Base-by-base conservation (phyloP, 1,140 invertebrate genomes). In the Laupala kohalensis region DNA sequence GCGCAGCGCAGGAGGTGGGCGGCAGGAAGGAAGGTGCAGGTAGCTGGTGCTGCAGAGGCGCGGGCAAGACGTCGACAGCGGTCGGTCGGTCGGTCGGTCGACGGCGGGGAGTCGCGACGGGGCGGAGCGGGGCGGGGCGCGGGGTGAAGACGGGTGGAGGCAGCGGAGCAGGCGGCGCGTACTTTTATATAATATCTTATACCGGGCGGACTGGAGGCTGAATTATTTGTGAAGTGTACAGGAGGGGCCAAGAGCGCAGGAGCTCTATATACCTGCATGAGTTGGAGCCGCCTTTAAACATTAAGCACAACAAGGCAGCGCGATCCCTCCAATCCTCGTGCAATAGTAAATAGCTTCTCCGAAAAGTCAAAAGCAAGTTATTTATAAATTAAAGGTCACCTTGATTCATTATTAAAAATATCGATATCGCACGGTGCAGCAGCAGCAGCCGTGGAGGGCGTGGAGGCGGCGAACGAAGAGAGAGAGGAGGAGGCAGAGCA, bases 321-420 rank as follows among this genome's bases (percentile, higher is more conserved):
- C 65, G 71, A 72, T 72, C 71, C 71, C 63, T 72, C 71, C 71
- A 72, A 72, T 72, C 24, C 71, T 68, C 65, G 25, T 72, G 71
- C 24, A 72, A 72, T 72, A 72, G 67, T 68, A 72, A 53, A 72
- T 72, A 72, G 65, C 71, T 67, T 53, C 71, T 64, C 70, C 71
- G 65, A 72, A 72, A 72, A 72, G 71, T 72, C 71, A 67, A 72
- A 67, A 69, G 65, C 65, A 72, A 72, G 65, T 72, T 72, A 72
- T 72, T 72, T 72, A 72, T 72, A 72, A 72, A 72, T 72, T 72
- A 72, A 72, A 72, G 71, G 71, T 72, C 71, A 72, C 65, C 71
- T 72, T 53, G 12, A 72, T 72, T 28, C 65, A 72, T 72, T 67
- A 72, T 62, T 72, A 67, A 72, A 67, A 68, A 62, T 67, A 26